Evolutionary conservation across 2,888 invertebrate genomes (phyloP), one percentile per base, ranked within the genome.

Genomic region (Pardosa pseudoannulata): DNA sequence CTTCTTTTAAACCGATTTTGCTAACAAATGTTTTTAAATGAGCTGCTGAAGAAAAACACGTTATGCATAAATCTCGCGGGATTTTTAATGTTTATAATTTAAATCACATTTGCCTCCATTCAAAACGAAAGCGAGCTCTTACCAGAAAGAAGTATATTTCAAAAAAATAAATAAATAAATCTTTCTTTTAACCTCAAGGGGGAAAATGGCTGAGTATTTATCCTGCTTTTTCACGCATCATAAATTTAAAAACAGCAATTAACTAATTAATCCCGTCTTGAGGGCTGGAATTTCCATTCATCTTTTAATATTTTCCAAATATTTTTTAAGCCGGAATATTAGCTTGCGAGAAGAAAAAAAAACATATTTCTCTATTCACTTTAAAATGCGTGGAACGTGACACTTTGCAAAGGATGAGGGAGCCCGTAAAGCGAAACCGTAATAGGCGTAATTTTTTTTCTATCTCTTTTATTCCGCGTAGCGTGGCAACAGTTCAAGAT

Each of bases 321-420:
- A 56, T 19, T 56, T 56, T 56, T 56, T 2, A 36, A 9, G 9
- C 36, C 36, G 36, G 1, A 3, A 5, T 56, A 23, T 56, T 23
- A 23, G 7, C 23, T 23, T 19, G 23, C 56, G 23, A 5, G 23
- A 5, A 23, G 16, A 56, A 56, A 56, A 56, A 23, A n/a, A n/a
- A 56, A 0, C 7, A n/a, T 1, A 56, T 56, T 56, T 23, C 16
- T 46, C 23, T 23, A 56, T 19, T 56, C 56, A 23, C 3, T 23
- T 23, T 56, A 23, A 56, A 56, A 56, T 56, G 56, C 56, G 23
- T 23, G 23, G 56, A 19, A 56, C 56, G 56, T 56, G 56, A 56
- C 56, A 23, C 23, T 56, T 56, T 6, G 16, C 41, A n/a, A 56
- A 23, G 11, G 56, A 56, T 56, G 23, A 16, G 19, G 11, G 56